Evolutionary conservation across 2,888 invertebrate species (phyloP), one percentile per base, ranked within the genome.

Genomic region (Cloeon dipterum): DNA sequence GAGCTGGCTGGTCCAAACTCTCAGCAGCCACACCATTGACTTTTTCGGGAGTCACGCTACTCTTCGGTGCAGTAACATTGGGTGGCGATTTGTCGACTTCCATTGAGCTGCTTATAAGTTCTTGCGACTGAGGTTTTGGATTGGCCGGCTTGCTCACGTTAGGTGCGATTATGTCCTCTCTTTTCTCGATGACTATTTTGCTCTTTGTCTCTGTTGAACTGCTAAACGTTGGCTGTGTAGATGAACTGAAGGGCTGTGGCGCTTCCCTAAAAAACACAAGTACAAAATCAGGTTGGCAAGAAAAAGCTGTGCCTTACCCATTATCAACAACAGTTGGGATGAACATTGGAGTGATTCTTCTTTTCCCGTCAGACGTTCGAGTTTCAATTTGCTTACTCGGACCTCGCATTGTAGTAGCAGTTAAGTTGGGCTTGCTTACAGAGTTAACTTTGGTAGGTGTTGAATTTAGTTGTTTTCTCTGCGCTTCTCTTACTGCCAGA

Each of bases 261-360:
- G 54, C 54, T 37, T 56, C 55, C 41, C 57, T 57, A 39, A 7
- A 42, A 41, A n/a, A n/a, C n/a, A n/a, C n/a, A n/a, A n/a, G n/a
- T n/a, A n/a, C n/a, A n/a, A n/a, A 18, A 38, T 39, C 36, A 16
- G n/a, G 21, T n/a, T 11, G 4, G 10, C 19, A 11, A 35, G 36
- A 10, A 37, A 34, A 42, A 42, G 29, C 25, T 40, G 11, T 23
- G 25, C 41, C 44, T 41, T 32, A 49, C 46, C 46, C 45, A 40
- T 42, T 44, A 20, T 49, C 48, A 5, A 44, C 44, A 21, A 66
- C 64, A 3, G 70, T 67, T 16, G 88, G 83, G 48, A 96, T 75
- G 53, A 88, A 89, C 59, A 96, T 85, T 0, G 96, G 96, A 5
- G 93, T 96, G 45, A 98, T 98, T 42, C 96, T 66, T 29, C 96